These are phyloP conservation scores for Branchellion lobata DNA, from an alignment of 2,888 invertebrate species.

Conservation along the genomic window DNA sequence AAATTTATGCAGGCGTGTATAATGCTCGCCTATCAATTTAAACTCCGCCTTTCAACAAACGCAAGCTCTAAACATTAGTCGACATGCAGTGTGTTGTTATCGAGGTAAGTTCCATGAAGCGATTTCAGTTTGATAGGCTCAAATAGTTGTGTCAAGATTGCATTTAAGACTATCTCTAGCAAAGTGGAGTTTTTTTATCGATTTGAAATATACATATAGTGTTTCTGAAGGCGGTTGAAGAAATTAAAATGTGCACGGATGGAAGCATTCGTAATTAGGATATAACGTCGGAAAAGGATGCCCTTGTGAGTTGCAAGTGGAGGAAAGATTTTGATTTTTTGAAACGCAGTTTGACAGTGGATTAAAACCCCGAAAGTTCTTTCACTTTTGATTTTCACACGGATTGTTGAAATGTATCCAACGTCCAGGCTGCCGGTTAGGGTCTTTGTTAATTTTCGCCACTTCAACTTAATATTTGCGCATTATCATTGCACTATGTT, in stretches of 20 bases:
- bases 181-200: neutral
- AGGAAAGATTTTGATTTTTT: neutral
- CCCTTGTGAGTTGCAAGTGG: neutral
- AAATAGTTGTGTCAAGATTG: conserved; percentile 1
- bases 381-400: neutral
- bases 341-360: too few relatives aligned
- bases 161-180: neutral
- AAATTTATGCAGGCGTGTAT: conserved; percentile 19
- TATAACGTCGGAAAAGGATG: too few relatives aligned
- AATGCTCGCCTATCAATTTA: conserved; percentile 7
- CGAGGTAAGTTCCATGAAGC: neutral
- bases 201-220: too few relatives aligned
- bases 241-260: too few relatives aligned
- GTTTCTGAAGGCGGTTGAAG: too few relatives aligned
- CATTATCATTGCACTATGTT: neutral
- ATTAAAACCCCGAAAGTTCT: too few relatives aligned
- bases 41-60: conserved; percentile 11
- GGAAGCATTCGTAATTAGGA: too few relatives aligned
- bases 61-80: conserved; percentile 5
- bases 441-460: neutral
- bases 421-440: conserved; percentile 39
- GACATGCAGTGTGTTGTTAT: conserved; percentile 11
- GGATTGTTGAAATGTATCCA: conserved; percentile 28
- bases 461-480: neutral
- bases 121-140: neutral